Evolutionary conservation across 2,797 vertebrate genomes (phyloP).

Genomic region (Dicrostonyx torquatus): DNA sequence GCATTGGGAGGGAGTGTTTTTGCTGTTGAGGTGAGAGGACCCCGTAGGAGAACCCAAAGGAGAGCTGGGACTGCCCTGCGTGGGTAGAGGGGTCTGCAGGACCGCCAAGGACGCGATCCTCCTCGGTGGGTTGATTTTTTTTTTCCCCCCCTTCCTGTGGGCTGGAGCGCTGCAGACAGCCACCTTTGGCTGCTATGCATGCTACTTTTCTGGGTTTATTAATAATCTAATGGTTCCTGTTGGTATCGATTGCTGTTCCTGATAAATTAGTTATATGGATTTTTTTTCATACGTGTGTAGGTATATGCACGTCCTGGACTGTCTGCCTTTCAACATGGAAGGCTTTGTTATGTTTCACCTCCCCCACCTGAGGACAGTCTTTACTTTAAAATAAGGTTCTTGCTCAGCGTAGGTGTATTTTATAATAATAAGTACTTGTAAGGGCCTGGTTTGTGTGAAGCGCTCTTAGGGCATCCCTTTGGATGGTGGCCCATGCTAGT

Average conservation of each 20-base stretch:
- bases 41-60: background rate
- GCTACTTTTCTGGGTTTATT: slow-evolving; percentile 61
- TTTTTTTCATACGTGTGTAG: slow-evolving; percentile 48
- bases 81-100: background rate
- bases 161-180: background rate
- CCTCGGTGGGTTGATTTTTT: background rate
- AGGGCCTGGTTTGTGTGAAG: slow-evolving; percentile 63
- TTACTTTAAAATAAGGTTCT: slow-evolving; percentile 73
- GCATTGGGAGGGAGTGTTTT: background rate
- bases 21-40: background rate
- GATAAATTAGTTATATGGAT: slow-evolving; percentile 64
- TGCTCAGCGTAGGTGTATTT: slow-evolving; percentile 70
- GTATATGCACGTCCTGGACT: slow-evolving; percentile 48
- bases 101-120: background rate
- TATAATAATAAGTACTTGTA: slow-evolving; percentile 71
- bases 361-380: slow-evolving; percentile 74
- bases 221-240: slow-evolving; percentile 60
- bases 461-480: slow-evolving; percentile 75
- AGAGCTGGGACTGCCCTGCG: background rate
- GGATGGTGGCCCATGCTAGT: slow-evolving; percentile 79
- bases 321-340: slow-evolving; percentile 75
- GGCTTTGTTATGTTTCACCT: slow-evolving; percentile 75
- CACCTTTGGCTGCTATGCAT: background rate
- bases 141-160: background rate
- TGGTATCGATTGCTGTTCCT: slow-evolving; percentile 56